Conservation (phyloP, 2,113 vertebrate genomes). For the Neolamprologus modestus region DNA sequence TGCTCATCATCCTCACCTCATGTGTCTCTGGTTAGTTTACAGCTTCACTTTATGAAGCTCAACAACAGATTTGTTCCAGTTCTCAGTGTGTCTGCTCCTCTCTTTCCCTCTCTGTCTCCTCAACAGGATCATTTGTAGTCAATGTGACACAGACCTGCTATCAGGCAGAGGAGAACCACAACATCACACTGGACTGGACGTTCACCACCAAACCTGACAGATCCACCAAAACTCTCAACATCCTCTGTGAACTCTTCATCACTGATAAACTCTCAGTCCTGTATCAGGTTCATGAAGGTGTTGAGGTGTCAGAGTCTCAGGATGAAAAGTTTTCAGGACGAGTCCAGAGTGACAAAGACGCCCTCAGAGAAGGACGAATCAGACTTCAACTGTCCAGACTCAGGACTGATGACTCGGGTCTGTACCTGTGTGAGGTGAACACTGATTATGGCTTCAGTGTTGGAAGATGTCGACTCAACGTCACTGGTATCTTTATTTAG, state of each 20-base stretch:
- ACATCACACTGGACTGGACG: neutral
- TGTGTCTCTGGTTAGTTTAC: too few species aligned
- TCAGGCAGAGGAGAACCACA: neutral
- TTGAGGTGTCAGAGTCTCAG: neutral
- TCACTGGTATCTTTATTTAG: rapidly evolving
- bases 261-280: rapidly evolving
- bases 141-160: rapidly evolving
- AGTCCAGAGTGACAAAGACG: neutral
- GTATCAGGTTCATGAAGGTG: rapidly evolving
- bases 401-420: neutral
- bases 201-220: neutral
- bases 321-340: rapidly evolving
- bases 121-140: too few species aligned
- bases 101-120: too few species aligned
- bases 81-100: too few species aligned
- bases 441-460: neutral
- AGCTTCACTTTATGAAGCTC: too few species aligned
- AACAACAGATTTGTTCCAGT: too few species aligned
- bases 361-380: neutral
- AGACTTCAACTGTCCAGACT: neutral
- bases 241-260: rapidly evolving
- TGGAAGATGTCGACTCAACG: rapidly evolving
- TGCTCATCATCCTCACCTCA: neutral
- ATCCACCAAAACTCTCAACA: rapidly evolving
- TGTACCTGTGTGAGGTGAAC: neutral